Base-by-base conservation (phyloP, 2,797 vertebrate species). In the Acanthornis magna region DNA sequence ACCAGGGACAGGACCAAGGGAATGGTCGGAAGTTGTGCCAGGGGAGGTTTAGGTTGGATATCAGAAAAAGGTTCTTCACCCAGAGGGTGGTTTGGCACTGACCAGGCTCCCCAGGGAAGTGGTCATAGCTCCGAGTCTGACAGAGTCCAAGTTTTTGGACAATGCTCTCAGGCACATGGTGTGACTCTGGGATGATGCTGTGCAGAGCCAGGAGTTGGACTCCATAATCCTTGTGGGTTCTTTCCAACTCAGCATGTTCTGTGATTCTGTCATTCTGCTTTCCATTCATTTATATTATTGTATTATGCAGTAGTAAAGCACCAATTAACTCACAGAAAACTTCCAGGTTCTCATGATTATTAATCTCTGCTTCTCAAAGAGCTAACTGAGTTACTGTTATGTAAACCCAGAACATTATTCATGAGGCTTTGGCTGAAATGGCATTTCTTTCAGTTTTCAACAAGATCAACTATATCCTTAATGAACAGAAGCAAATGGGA, bases 351-450 rank as follows among this genome's bases (percentile, higher is more conserved):
- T 92, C 74, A 85, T 91, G 85, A 93, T 88, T 94, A 95, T 95
- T 87, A 96, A 88, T 94, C 48, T 95, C 74, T 76, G 50, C 26
- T 91, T 95, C 94, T 94, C 75, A 91, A 89, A 66, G 51, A 85
- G 58, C 83, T 85, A 84, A 92, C 76, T 54, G 82, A 95, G 85
- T 85, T 95, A 88, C 80, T 95, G 89, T 58, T 93, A 57, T 95
- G 88, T 77, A 95, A 97, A 96, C 68, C 9, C 27, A 82, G 73
- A 91, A 79, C 36, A 94, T 95, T 86, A 94, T 88, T 95, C 63
- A 80, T 96, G 79, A 95, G 53, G 48, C 36, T 88, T 38, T 57
- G n/a, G 38, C 47, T 87, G 71, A 87, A 96, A 88, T 4, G 6
- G 11, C 75, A 80, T 89, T 93, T 88, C 88, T 92, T 95, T 78